Percentiles rank a stretch among this genome's conserved stretches.
Conservation (phyloP, 2,797 vertebrate genomes). For the Bucorvus abyssinicus region DNA sequence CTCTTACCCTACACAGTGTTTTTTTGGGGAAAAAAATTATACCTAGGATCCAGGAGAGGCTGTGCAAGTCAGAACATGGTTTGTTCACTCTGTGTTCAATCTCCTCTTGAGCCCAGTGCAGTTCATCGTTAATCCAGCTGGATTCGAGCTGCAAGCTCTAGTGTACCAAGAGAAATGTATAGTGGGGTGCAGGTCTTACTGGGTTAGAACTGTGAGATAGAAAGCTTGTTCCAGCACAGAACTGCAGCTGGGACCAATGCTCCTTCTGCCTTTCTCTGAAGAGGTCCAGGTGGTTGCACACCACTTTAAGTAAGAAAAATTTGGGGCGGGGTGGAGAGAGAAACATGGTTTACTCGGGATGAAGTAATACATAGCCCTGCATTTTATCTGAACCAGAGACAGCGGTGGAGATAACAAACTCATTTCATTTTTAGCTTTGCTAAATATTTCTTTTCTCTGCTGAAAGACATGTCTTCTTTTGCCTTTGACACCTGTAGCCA, state of each 20-base stretch:
- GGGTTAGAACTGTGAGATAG: background rate
- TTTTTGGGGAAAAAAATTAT: background rate
- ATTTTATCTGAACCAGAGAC: background rate
- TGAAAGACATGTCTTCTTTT: background rate
- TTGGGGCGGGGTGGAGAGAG: background rate
- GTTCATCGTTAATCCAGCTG: background rate
- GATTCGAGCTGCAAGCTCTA: background rate
- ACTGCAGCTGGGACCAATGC: background rate
- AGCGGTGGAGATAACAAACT: background rate
- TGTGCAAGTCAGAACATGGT: background rate
- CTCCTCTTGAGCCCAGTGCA: background rate
- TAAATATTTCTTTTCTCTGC: background rate
- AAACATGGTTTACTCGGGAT: rapidly evolving
- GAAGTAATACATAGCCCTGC: background rate
- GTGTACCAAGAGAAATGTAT: background rate
- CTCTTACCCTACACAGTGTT: background rate
- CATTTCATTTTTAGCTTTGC: background rate
- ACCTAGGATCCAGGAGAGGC: background rate
- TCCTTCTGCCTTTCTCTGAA: background rate
- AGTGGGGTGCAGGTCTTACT: background rate
- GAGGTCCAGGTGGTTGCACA: rapidly evolving
- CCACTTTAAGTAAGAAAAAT: background rate
- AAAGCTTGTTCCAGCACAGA: background rate
- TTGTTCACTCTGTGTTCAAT: background rate
- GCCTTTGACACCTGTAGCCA: slow-evolving; percentile 25